These are phyloP conservation scores for Aphis craccivora DNA, from an alignment of 1,140 invertebrate genomes.

Conservation along the genomic window DNA sequence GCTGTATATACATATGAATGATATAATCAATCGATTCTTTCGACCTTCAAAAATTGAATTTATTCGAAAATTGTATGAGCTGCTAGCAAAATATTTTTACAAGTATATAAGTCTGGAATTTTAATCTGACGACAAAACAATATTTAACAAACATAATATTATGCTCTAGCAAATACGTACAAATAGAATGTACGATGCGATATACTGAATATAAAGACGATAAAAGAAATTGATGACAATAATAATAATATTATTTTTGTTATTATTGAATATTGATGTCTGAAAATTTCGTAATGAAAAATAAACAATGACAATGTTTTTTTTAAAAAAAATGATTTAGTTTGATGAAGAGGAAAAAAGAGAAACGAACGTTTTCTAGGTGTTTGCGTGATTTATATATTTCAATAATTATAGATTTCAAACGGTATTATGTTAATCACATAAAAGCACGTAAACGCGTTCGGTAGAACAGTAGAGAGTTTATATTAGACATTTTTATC, in stretches of 20 bases:
- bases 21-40: not conserved
- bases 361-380: not conserved
- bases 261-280: not conserved
- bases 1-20: too few relatives aligned
- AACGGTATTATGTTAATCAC: not conserved
- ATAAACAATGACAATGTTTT: not conserved
- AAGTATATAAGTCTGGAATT: not conserved
- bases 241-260: not conserved
- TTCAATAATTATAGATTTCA: not conserved
- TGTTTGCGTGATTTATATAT: not conserved
- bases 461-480: slow-evolving; percentile 27
- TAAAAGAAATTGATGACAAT: not conserved
- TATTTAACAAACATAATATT: not conserved
- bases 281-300: not conserved
- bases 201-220: not conserved
- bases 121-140: not conserved
- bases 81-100: not conserved
- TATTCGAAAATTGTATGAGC: not conserved
- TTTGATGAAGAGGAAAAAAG: not conserved
- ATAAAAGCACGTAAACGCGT: not conserved
- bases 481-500: not conserved
- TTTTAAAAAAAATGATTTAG: not conserved
- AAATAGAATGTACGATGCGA: not conserved
- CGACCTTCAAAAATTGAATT: not conserved
- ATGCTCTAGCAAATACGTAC: too few relatives aligned